Evolutionary conservation across 2,888 invertebrate genomes (phyloP), one percentile per base, ranked within the genome.

Genomic region (Ischnura elegans): DNA sequence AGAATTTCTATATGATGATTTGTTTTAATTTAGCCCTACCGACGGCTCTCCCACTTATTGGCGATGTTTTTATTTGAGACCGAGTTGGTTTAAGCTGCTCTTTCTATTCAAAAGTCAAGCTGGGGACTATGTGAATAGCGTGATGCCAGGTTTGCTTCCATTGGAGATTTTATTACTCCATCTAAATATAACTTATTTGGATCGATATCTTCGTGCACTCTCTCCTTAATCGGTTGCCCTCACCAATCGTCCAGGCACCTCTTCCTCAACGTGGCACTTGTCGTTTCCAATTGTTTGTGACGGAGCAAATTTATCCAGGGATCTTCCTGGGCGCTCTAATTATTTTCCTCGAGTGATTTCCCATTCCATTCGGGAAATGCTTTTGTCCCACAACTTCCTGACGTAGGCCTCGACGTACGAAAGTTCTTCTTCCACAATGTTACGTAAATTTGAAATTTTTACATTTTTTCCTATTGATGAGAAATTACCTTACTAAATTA

Each of bases 111-210:
- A 86, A 46, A 8, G n/a, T 86, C 86, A 46, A 86, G 19, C 86
- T 43, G 21, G 46, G 86, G 46, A 43, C 46, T 86, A n/a, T 86
- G 45, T 46, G 46, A 86, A 46, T 86, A n/a, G 86, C 86, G 45
- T 43, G 86, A n/a, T 45, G 46, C 45, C 86, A 86, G 86, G 86
- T 86, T 45, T n/a, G 43, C 86, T 76, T 76, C 46, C 86, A 46
- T 86, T 43, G 45, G 45, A 46, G 45, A n/a, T 86, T 86, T 45
- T 86, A 86, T 86, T 86, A 86, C 46, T 86, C 86, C 86, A 25
- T 42, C 86, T 86, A 86, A 86, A 86, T 86, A 45, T 86, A 86
- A 86, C 86, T 45, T 86, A 86, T 10, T 45, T 86, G 45, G 46
- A 86, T 86, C 86, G 46, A 86, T 86, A 43, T 86, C 86, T 43